phyloP scores from a whole-genome alignment of 2,888 invertebrate species.

The Agrochola litura region DNA sequence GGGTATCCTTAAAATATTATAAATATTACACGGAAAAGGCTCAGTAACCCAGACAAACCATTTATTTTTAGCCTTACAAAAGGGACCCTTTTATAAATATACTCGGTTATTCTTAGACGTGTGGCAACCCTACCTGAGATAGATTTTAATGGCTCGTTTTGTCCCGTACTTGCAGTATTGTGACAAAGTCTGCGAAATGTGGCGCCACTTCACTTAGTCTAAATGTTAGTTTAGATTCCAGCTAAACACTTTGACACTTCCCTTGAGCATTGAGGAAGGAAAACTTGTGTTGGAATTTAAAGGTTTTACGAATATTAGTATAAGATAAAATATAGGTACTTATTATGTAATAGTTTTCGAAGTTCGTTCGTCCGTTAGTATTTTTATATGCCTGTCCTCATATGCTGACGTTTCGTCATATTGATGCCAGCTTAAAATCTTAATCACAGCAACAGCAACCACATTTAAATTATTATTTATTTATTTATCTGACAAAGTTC shows the following conservation, averaged over 20 bases:
- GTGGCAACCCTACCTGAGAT: constrained; percentile 16
- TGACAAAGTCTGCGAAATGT: constrained; percentile 20
- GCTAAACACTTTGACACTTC: constrained; percentile 7
- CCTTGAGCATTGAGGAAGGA: not conserved
- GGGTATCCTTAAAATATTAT: constrained; percentile 10
- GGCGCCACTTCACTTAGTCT: not conserved
- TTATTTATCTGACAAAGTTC: too few species aligned
- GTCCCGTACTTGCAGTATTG: constrained; percentile 2
- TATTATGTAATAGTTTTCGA: not conserved
- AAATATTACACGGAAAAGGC: not conserved
- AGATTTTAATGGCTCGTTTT: constrained; percentile 5
- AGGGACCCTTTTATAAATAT: constrained; percentile 12
- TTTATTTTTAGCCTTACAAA: constrained; percentile 19
- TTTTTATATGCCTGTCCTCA: not conserved
- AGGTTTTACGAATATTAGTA: not conserved
- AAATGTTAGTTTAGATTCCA: not conserved
- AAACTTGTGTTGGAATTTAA: not conserved
- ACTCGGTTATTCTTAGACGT: constrained; percentile 10
- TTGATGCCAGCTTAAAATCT: too few species aligned
- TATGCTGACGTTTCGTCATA: too few species aligned
- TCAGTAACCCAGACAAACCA: not conserved
- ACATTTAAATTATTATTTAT: too few species aligned
- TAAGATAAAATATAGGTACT: not conserved
- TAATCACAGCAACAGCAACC: too few species aligned
- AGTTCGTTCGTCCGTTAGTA: not conserved